Conservation (phyloP, 2,113 vertebrate genomes). For the Micromys minutus region DNA sequence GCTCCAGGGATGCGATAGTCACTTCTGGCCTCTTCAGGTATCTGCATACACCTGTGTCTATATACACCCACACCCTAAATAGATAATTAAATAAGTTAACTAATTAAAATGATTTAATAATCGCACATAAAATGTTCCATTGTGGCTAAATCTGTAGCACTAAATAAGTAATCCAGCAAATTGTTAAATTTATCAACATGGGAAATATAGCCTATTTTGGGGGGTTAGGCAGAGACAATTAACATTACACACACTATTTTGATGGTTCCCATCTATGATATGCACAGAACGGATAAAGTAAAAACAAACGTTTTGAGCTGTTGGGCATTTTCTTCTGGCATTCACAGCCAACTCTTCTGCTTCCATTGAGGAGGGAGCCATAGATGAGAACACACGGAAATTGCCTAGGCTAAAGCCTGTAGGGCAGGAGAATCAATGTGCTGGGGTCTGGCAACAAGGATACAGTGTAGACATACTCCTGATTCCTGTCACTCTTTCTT, state of each 20-base stretch:
- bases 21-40: neutral
- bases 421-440: neutral
- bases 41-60: neutral
- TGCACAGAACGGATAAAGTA: neutral
- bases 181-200: neutral
- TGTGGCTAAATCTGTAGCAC: conserved; percentile 9
- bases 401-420: neutral
- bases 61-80: neutral
- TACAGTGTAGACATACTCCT: rapidly evolving
- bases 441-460: neutral
- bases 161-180: neutral
- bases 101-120: neutral
- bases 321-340: conserved; percentile 20
- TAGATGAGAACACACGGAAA: neutral
- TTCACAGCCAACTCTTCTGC: neutral
- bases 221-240: conserved; percentile 24
- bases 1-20: neutral
- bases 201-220: conserved; percentile 3
- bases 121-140: neutral
- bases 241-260: conserved; percentile 45
- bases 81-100: neutral
- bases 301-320: neutral
- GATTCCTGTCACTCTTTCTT: neutral
- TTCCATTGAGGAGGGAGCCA: neutral
- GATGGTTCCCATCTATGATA: neutral